Conservation (phyloP, 2,888 invertebrate genomes). For the Acheta domesticus region DNA sequence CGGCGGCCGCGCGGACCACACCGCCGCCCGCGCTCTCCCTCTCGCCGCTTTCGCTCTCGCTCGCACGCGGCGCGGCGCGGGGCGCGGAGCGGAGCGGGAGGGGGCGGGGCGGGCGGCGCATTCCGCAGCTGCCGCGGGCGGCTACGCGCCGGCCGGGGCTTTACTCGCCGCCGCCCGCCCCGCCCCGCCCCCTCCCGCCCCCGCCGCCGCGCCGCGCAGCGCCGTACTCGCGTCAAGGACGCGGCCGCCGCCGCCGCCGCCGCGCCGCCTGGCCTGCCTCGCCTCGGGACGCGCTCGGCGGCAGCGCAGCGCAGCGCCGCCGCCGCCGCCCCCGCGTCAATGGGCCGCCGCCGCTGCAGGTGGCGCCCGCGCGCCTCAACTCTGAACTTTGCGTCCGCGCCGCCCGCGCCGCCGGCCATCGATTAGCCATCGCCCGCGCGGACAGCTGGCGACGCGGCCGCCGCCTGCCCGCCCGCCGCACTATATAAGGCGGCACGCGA, state of each 20-base stretch:
- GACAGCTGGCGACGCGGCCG: too few species aligned
- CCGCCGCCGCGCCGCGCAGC: neutral
- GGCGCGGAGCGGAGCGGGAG: neutral
- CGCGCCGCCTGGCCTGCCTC: neutral
- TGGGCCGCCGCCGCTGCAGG: neutral
- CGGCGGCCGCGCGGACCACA: neutral
- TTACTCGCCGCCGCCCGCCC: slow-evolving; percentile 21
- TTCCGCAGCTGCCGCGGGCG: slow-evolving; percentile 1
- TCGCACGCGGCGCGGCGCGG: neutral
- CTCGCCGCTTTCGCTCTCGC: neutral
- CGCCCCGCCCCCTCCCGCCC: neutral
- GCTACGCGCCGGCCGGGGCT: slow-evolving; percentile 20
- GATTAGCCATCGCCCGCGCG: neutral
- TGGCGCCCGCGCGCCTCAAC: neutral
- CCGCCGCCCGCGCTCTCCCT: neutral
- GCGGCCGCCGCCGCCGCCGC: neutral
- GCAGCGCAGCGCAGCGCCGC: too few species aligned
- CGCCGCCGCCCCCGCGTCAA: neutral
- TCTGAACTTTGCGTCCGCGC: neutral
- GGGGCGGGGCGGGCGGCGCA: neutral
- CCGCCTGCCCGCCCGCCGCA: too few species aligned
- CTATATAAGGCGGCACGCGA: too few species aligned
- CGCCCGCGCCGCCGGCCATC: neutral
- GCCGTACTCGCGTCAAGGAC: neutral
- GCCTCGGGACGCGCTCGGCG: neutral